These are phyloP conservation scores for Megaceryle maxima DNA, from an alignment of 2,113 vertebrate genomes.

Conservation along the genomic window DNA sequence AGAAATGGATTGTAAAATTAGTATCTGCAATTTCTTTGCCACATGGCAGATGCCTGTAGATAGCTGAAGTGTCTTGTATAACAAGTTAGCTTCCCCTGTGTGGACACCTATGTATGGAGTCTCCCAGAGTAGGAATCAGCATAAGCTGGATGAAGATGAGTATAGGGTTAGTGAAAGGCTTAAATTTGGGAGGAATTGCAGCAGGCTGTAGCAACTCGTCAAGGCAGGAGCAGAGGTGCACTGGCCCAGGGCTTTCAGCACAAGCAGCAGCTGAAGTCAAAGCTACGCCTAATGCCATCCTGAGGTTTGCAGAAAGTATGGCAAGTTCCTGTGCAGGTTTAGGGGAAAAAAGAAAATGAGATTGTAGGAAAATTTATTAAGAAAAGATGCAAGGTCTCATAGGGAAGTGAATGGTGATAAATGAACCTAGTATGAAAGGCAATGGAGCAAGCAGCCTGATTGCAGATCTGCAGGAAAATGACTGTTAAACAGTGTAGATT, in stretches of 20 bases:
- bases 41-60: accelerated
- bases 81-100: background rate
- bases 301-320: background rate
- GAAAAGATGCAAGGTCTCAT: background rate
- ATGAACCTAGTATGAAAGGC: background rate
- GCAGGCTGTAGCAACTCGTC: background rate
- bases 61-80: background rate
- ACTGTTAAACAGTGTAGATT: background rate
- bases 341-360: background rate
- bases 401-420: background rate
- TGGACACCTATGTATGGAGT: background rate
- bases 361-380: background rate
- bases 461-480: background rate
- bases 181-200: background rate
- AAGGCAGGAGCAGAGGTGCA: background rate
- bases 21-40: background rate
- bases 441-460: background rate
- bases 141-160: background rate
- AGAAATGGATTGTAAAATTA: background rate
- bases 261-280: background rate
- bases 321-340: background rate
- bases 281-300: background rate
- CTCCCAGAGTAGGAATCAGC: background rate
- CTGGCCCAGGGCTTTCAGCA: background rate
- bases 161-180: background rate